Conservation (phyloP, 2,888 invertebrate species). For the Thymelicus sylvestris region DNA sequence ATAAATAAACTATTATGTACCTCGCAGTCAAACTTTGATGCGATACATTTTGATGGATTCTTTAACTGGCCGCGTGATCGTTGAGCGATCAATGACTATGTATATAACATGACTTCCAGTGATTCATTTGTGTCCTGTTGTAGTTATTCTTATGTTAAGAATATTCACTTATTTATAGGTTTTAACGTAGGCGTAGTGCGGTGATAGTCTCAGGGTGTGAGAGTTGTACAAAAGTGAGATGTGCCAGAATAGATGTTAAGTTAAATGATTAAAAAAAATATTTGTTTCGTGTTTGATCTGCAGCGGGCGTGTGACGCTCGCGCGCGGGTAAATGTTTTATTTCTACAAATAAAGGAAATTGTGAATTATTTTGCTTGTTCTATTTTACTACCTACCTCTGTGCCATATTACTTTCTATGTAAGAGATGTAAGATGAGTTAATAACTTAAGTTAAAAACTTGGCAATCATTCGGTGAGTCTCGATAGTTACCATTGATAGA, state of each 20-base stretch:
- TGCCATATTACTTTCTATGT: no score
- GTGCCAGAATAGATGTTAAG: conserved; percentile 70
- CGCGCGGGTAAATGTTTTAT: conserved; percentile 36
- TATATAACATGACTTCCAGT: conserved; percentile 57
- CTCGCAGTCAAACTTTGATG: not conserved
- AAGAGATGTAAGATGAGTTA: no score
- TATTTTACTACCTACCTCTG: conserved; percentile 2
- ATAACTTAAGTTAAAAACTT: no score
- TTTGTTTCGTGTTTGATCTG: conserved; percentile 63
- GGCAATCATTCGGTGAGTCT: no score
- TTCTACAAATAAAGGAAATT: conserved; percentile 36
- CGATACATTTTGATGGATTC: conserved; percentile 30
- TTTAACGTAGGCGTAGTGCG: conserved; percentile 51
- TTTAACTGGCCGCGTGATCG: conserved; percentile 31
- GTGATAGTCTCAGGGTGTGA: conserved; percentile 63
- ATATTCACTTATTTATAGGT: conserved; percentile 70
- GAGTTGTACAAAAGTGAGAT: conserved; percentile 59
- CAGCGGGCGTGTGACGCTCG: conserved; percentile 39
- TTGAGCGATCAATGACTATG: conserved; percentile 28
- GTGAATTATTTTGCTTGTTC: conserved; percentile 31
- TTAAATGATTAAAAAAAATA: conserved; percentile 43
- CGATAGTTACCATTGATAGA: no score
- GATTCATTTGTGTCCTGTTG: conserved; percentile 62
- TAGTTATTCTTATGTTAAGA: conserved; percentile 82
- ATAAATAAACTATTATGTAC: not conserved